Evolutionary conservation across 2,113 vertebrate genomes (phyloP), one percentile per base, ranked within the genome.

Genomic region (Tychaedon coryphoeus): DNA sequence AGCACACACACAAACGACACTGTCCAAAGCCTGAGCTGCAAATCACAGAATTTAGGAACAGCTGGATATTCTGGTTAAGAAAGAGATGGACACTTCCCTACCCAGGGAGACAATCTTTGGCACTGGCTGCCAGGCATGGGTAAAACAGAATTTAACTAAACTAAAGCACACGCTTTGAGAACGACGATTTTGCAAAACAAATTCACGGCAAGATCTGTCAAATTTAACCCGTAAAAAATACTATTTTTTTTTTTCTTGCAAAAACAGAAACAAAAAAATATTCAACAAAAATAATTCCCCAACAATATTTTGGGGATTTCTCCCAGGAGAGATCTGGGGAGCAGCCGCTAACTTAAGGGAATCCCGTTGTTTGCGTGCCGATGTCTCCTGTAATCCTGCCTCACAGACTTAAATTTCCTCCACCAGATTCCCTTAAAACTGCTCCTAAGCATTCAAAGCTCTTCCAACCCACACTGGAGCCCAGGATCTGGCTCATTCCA

Each of bases 381-480:
- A 34, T 36, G 50, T 54, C 75, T 76, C 66, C 64, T 40, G 19
- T 19, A 60, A 50, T 58, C 71, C 47, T 22, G 36, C 54, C 53
- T 60, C 64, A 31, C 56, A 36, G 45, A 69, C 71, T 82, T 26
- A 42, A 33, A 87, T 78, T 77, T 71, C 73, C 71, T 36, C 84
- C 33, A 48, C 3, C 1, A 65, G 14, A 48, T 19, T 81, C 62
- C 53, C 51, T 84, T 64, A 73, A 69, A 64, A 81, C 8, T 6
- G 13, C 42, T 95, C 88, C 95, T 78, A 84, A 91, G 62, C 36
- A 22, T 33, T 36, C 82, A 54, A 42, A 82, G 75, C 62, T 86
- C 90, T 81, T 67, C 87, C 42, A 86, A 26, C 67, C 56, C 64
- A 42, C 12, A 20, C 8, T 0, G 2, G 40, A 90, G 36, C 36